Evolutionary conservation across 2,888 invertebrate genomes (phyloP).

Genomic region (Noctua janthina): DNA sequence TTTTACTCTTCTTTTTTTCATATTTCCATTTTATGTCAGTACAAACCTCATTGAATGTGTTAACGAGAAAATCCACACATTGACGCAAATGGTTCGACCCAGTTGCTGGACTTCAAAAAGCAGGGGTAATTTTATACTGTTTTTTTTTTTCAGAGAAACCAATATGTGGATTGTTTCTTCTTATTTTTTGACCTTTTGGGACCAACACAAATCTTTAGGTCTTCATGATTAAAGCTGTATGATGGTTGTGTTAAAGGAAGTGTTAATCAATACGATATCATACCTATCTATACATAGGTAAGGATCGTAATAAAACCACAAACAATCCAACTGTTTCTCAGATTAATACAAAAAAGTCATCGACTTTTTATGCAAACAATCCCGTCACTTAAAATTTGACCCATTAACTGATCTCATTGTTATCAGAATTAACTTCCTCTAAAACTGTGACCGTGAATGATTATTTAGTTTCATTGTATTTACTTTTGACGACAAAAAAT

Average conservation of each 20-base stretch:
- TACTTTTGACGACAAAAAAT: slow-evolving; percentile 45
- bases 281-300: background rate
- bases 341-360: slow-evolving; percentile 18
- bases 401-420: slow-evolving; percentile 48
- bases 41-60: background rate
- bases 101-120: background rate
- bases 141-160: background rate
- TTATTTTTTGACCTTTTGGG: background rate
- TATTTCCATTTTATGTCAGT: slow-evolving; percentile 22
- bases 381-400: slow-evolving; percentile 30
- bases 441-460: slow-evolving; percentile 40
- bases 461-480: slow-evolving; percentile 45
- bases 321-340: background rate
- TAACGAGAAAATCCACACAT: background rate
- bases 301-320: background rate
- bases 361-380: slow-evolving; percentile 28
- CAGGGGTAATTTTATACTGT: background rate
- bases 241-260: background rate
- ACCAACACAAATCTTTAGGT: background rate
- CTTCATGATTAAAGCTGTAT: background rate
- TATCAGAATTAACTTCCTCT: slow-evolving; percentile 56
- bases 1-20: slow-evolving; percentile 22
- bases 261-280: background rate
- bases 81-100: background rate
- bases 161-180: background rate